These are phyloP conservation scores for Zoanthus sociatus DNA, from an alignment of 92 coral and sea anemone species.

Conservation along the genomic window DNA sequence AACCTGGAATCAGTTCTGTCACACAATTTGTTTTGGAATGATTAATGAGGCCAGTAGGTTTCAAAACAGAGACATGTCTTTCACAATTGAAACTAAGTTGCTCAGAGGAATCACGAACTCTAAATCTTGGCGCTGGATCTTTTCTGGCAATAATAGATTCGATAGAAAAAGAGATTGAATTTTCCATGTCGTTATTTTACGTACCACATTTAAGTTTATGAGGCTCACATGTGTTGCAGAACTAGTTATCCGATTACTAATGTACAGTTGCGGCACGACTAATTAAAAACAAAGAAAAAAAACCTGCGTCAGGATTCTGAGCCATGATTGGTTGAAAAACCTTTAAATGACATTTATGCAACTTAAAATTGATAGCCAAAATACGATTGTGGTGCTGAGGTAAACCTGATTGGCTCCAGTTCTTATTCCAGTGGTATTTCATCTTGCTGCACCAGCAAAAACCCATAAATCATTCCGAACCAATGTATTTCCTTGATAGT, in stretches of 20 bases:
- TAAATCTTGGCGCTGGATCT: conserved; percentile 75
- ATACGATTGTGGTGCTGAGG: conserved; percentile 52
- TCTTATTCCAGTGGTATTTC: conserved; percentile 45
- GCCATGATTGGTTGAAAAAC: conserved; percentile 80
- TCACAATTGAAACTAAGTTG: conserved; percentile 41
- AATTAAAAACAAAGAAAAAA: conserved; percentile 78
- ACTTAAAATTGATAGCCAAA: conserved; percentile 79
- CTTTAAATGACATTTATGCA: conserved; percentile 75
- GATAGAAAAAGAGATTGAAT: conserved; percentile 89
- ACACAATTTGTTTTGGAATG: conserved; percentile 39
- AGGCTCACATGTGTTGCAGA: conserved; percentile 47
- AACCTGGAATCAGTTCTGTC: conserved; percentile 26
- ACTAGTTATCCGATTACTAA: conserved; percentile 95
- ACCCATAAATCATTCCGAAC: conserved; percentile 68
- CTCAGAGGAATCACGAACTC: conserved; percentile 23
- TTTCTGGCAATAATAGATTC: conserved; percentile 92
- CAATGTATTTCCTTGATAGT: conserved; percentile 61
- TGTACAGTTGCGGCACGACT: conserved; percentile 72
- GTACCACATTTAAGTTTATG: conserved; percentile 10
- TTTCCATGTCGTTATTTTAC: conserved; percentile 66
- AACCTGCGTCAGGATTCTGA: conserved; percentile 65
- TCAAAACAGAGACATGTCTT: conserved; percentile 24
- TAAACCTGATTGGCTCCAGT: conserved; percentile 67
- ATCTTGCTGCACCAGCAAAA: conserved; percentile 76
- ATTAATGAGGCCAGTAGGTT: conserved; percentile 41